Percentiles rank a stretch among this genome's conserved stretches.
These are phyloP conservation scores for Ricordea florida DNA, from an alignment of 92 coral and sea anemone species.

Conservation along the genomic window DNA sequence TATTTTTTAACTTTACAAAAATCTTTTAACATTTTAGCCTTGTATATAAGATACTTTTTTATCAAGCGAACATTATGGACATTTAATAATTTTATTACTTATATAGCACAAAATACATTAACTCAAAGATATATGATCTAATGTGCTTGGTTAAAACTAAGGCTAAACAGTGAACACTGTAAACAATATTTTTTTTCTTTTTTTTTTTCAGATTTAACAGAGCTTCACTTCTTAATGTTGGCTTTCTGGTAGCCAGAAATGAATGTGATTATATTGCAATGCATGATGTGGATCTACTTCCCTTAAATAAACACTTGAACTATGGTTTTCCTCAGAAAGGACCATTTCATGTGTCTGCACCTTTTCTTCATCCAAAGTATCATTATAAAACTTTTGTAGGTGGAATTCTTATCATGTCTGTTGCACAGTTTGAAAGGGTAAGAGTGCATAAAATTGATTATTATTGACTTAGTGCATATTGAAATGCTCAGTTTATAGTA, in stretches of 20 bases:
- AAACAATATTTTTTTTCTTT: neutral
- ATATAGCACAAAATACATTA: too few species aligned
- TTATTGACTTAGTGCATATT: too few species aligned
- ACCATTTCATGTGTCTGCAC: constrained; percentile 95
- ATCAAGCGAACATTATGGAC: too few species aligned
- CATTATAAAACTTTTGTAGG: constrained; percentile 95
- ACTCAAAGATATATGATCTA: too few species aligned
- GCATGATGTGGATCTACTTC: constrained; percentile 98
- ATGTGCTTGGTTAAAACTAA: too few species aligned
- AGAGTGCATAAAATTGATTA: neutral
- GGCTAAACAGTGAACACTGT: too few species aligned
- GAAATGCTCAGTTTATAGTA: too few species aligned
- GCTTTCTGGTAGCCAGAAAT: constrained; percentile 82
- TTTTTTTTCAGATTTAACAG: constrained; percentile 81
- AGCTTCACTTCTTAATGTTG: constrained; percentile 91
- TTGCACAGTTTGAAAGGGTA: constrained; percentile 92
- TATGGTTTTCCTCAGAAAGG: constrained; percentile 93
- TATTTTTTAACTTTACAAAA: too few species aligned
- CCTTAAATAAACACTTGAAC: constrained; percentile 81
- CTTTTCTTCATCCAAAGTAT: constrained; percentile 91
- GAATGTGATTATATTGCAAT: constrained; percentile 95
- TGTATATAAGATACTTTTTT: too few species aligned
- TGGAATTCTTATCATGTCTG: constrained; percentile 88
- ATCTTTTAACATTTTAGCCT: too few species aligned
- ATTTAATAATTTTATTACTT: too few species aligned